Percentiles rank a stretch among this genome's conserved stretches.
phyloP scores from a whole-genome alignment of 2,888 invertebrate genomes.

The Megalurothrips usitatus region DNA sequence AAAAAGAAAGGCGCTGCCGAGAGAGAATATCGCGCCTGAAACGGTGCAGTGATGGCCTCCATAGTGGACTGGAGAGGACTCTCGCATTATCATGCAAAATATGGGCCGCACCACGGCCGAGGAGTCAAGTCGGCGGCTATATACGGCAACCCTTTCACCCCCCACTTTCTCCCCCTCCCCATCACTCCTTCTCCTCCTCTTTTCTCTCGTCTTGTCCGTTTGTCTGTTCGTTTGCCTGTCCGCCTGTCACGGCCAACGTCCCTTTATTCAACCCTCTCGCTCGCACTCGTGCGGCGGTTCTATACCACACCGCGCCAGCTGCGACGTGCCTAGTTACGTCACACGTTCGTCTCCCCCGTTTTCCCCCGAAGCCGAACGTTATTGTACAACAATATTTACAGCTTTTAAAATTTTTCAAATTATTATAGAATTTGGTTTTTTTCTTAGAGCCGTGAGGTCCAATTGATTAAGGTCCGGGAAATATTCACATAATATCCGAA shows the following conservation, averaged over 20 bases:
- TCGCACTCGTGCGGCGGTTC: background rate
- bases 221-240: background rate
- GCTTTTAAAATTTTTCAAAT: too few species aligned
- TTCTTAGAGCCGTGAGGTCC: too few species aligned
- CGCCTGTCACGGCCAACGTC: background rate
- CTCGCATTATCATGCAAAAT: slow-evolving; percentile 22
- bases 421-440: too few species aligned
- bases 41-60: slow-evolving; percentile 15
- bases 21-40: background rate
- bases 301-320: slow-evolving; percentile 4
- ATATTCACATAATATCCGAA: too few species aligned
- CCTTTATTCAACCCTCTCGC: background rate
- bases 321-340: slow-evolving; percentile 2
- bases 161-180: background rate
- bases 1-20: background rate
- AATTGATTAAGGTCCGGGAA: too few species aligned
- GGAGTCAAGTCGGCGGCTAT: background rate
- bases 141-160: too few species aligned
- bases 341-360: background rate
- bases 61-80: slow-evolving; percentile 20
- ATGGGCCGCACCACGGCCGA: background rate
- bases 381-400: too few species aligned
- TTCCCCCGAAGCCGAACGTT: background rate
- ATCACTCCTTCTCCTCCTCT: background rate
- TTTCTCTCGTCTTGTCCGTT: background rate